Percentiles rank a stretch among this genome's conserved stretches.
phyloP scores from a whole-genome alignment of 2,888 invertebrate genomes.

The Ptilodon capucinus region DNA sequence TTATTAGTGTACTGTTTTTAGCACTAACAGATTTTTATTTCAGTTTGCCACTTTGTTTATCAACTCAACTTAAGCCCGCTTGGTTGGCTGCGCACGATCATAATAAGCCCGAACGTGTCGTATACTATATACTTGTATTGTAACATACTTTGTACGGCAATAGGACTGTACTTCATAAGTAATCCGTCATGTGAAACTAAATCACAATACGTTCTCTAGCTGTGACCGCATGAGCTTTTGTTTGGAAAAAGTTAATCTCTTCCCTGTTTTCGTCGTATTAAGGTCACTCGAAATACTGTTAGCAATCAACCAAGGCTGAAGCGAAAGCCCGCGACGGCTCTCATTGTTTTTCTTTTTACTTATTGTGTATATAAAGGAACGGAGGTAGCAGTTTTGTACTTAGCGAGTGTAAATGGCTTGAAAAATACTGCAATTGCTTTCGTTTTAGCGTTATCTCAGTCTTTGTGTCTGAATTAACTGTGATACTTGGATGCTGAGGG shows the following conservation, averaged over 20 bases:
- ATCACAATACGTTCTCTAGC: constrained; percentile 20
- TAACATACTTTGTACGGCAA: too few species aligned
- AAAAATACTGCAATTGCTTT: constrained; percentile 18
- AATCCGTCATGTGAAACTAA: too few species aligned
- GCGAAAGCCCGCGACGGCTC: constrained; percentile 3
- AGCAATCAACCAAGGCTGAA: constrained; percentile 2
- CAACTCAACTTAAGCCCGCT: too few species aligned
- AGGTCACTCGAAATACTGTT: constrained; percentile 9
- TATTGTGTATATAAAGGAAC: constrained; percentile 16
- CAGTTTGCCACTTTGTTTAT: too few species aligned
- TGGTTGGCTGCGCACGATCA: too few species aligned
- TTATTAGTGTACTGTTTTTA: too few species aligned
- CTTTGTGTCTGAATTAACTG: neutral
- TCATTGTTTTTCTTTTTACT: constrained; percentile 10
- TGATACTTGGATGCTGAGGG: neutral
- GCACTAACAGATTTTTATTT: too few species aligned
- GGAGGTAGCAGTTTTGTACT: constrained; percentile 11
- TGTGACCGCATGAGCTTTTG: constrained; percentile 20
- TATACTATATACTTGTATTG: too few species aligned
- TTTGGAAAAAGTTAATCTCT: constrained; percentile 30
- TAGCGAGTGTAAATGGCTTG: constrained; percentile 26
- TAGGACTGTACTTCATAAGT: too few species aligned
- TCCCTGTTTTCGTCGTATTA: constrained; percentile 9
- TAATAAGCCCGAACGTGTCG: too few species aligned
- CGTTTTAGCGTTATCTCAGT: constrained; percentile 8